These are phyloP conservation scores for Argyra leucocephala DNA, from an alignment of 2,888 invertebrate genomes.

Conservation along the genomic window DNA sequence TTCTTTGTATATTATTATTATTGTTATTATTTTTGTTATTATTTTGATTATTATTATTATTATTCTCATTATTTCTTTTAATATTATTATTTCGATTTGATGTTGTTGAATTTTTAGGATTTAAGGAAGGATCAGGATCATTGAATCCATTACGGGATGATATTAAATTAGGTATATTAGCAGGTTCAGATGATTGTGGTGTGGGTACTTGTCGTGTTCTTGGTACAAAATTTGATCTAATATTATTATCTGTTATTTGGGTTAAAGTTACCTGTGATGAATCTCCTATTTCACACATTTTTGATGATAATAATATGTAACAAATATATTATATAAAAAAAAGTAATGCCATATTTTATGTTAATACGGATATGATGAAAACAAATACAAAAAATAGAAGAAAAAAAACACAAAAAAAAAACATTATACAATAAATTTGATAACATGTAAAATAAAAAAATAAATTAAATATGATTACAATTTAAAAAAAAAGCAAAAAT, in stretches of 20 bases:
- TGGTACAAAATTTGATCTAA: conserved; percentile 3
- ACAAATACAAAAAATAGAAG: neutral
- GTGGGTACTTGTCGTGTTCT: conserved; percentile 1
- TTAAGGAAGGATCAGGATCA: neutral
- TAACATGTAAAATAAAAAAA: too few relatives aligned
- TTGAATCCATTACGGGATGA: neutral
- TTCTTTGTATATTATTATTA: neutral
- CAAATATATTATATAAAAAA: neutral
- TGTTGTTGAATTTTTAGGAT: neutral
- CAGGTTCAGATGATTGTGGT: neutral
- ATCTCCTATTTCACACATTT: neutral
- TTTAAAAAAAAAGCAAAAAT: too few relatives aligned
- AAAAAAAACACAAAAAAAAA: neutral
- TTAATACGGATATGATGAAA: too few relatives aligned
- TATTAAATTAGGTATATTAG: neutral
- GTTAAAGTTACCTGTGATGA: conserved; percentile 4
- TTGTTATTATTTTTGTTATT: neutral
- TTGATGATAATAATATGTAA: neutral
- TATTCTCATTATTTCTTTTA: neutral
- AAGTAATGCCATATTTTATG: neutral
- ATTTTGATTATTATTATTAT: neutral
- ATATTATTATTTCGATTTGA: neutral
- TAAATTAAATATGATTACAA: too few relatives aligned
- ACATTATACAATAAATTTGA: neutral
- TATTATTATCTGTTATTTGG: neutral